Evolutionary conservation across 2,888 invertebrate species (phyloP).

Genomic region (Odontothrips loti): DNA sequence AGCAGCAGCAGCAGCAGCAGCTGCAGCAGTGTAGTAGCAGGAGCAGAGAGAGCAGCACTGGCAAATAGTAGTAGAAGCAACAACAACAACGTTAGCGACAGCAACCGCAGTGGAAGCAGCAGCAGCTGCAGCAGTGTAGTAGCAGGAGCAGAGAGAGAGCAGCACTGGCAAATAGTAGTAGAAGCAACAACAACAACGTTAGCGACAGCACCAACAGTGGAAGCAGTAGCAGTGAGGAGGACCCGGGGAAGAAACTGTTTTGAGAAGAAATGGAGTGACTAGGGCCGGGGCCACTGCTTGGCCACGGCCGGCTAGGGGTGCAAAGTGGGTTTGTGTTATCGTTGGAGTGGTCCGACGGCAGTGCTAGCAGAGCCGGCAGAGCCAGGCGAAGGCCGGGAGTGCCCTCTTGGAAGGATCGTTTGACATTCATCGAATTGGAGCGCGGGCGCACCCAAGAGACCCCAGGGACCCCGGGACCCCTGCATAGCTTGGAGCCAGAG

Average conservation of each 20-base stretch:
- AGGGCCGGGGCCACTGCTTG: not conserved
- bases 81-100: no score
- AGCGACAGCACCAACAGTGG: not conserved
- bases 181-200: no score
- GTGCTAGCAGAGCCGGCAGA: not conserved
- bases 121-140: no score
- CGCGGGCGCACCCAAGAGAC: not conserved
- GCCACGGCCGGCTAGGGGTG: not conserved
- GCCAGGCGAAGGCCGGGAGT: not conserved
- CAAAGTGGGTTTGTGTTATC: not conserved
- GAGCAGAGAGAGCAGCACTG: no score
- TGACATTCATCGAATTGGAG: conserved; percentile 2
- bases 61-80: no score
- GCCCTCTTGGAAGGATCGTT: not conserved
- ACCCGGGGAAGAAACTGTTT: not conserved
- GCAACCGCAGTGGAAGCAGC: no score
- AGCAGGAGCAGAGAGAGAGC: no score
- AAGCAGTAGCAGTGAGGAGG: not conserved
- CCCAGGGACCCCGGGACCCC: not conserved
- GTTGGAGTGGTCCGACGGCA: not conserved
- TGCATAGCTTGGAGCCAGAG: not conserved
- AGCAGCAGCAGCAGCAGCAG: no score
- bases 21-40: no score
- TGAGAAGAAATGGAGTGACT: conserved; percentile 16
- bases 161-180: no score